Evolutionary conservation across 1,140 invertebrate species (phyloP).

Genomic region (Drosophila baimaii): DNA sequence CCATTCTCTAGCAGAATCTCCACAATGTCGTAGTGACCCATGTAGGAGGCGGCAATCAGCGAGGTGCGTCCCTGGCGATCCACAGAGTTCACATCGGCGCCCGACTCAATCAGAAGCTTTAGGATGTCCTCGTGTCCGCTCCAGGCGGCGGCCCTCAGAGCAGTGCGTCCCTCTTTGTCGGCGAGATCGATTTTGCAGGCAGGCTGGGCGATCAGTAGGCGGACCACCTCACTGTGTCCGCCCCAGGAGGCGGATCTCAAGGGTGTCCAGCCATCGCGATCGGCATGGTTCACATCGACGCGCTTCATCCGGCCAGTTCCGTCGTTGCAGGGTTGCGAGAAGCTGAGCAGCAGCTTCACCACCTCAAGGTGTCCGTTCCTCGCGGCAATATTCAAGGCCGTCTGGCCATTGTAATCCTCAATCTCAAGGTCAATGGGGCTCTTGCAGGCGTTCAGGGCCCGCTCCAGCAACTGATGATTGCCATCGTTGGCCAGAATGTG

Average conservation of each 20-base stretch:
- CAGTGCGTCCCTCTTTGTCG: slow-evolving; percentile 90
- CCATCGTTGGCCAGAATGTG: slow-evolving; percentile 91
- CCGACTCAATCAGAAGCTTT: slow-evolving; percentile 88
- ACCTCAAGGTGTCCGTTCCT: slow-evolving; percentile 91
- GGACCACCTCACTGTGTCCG: slow-evolving; percentile 95
- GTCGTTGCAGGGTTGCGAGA: slow-evolving; percentile 76
- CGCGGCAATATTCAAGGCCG: slow-evolving; percentile 92
- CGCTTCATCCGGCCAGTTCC: slow-evolving; percentile 86
- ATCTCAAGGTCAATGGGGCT: slow-evolving; percentile 87
- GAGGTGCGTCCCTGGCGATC: slow-evolving; percentile 95
- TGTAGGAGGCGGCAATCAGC: slow-evolving; percentile 94
- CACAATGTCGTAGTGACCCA: slow-evolving; percentile 97
- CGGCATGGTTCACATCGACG: slow-evolving; percentile 92
- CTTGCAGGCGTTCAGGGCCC: slow-evolving; percentile 87
- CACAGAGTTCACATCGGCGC: slow-evolving; percentile 91
- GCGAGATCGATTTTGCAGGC: slow-evolving; percentile 90
- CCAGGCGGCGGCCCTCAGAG: slow-evolving; percentile 93
- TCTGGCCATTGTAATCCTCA: slow-evolving; percentile 91
- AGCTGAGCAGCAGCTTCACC: slow-evolving; percentile 86
- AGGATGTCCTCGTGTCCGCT: slow-evolving; percentile 92
- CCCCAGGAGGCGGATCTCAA: slow-evolving; percentile 95
- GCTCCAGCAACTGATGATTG: slow-evolving; percentile 87
- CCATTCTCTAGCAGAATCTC: slow-evolving; percentile 92
- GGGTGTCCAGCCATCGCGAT: slow-evolving; percentile 95
- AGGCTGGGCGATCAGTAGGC: slow-evolving; percentile 90